Conservation (phyloP, 2,113 vertebrate genomes). For the Mirounga angustirostris region DNA sequence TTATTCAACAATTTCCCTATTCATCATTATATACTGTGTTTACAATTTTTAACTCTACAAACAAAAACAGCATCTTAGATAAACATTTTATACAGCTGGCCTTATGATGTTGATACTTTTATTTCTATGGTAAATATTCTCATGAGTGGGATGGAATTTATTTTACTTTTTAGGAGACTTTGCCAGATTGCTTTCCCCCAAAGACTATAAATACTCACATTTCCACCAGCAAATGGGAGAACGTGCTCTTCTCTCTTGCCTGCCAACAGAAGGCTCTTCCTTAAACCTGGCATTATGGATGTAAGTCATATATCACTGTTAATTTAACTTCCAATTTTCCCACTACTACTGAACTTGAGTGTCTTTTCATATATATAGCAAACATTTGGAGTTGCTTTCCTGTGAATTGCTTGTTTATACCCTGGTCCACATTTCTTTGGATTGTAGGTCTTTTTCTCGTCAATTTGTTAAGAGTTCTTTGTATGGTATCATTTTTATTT, state of each 20-base stretch:
- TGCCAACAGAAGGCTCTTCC: background rate
- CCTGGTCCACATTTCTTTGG: background rate
- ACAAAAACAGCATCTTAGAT: background rate
- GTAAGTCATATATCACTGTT: background rate
- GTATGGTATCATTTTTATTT: background rate
- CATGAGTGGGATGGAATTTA: background rate
- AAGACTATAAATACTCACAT: background rate
- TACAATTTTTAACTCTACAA: background rate
- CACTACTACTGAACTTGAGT: background rate
- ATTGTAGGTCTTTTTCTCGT: background rate
- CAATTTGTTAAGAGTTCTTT: background rate
- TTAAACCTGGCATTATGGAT: background rate
- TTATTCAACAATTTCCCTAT: background rate
- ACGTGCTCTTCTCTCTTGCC: background rate
- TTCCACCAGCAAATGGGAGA: background rate
- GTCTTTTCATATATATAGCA: background rate
- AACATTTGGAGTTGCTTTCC: background rate
- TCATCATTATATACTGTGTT: background rate
- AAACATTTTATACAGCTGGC: background rate
- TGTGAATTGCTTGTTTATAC: background rate
- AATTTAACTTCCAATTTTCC: background rate
- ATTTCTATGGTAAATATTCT: background rate
- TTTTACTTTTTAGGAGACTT: conserved; percentile 30
- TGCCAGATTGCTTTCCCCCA: background rate
- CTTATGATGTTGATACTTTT: background rate